These are phyloP conservation scores for Catostomus latipinnis DNA, from an alignment of 2,797 vertebrate species.

Conservation along the genomic window DNA sequence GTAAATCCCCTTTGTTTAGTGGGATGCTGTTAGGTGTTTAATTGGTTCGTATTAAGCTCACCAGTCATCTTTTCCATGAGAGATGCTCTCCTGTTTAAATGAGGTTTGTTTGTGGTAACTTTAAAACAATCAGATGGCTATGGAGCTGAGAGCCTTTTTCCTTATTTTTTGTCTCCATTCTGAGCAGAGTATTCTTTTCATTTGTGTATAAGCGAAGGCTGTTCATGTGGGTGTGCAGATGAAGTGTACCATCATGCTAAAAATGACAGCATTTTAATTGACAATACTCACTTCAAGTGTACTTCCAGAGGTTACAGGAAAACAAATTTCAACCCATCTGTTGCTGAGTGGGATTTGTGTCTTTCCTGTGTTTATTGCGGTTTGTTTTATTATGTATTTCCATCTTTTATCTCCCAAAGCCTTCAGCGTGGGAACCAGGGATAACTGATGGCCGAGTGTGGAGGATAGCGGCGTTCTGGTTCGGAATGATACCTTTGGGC, in stretches of 20 bases:
- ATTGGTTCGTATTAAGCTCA: conserved; percentile 46
- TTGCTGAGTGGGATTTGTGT: conserved; percentile 31
- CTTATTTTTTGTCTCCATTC: neutral
- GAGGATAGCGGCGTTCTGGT: conserved; percentile 29
- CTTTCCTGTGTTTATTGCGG: conserved; percentile 58
- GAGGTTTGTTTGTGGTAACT: conserved; percentile 7
- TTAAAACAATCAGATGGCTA: conserved; percentile 13
- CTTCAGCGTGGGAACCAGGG: conserved; percentile 44
- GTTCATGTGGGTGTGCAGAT: conserved; percentile 21
- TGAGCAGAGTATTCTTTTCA: too few relatives aligned
- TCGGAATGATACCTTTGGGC: conserved; percentile 57
- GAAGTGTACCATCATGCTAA: conserved; percentile 13
- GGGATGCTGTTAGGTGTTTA: conserved; percentile 51
- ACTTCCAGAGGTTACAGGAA: conserved; percentile 32
- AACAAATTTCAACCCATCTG: conserved; percentile 45
- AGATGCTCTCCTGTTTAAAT: conserved; percentile 26
- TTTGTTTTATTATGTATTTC: conserved; percentile 53
- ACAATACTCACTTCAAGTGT: conserved; percentile 20
- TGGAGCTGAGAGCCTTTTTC: neutral
- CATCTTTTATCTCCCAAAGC: conserved; percentile 49
- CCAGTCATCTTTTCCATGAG: conserved; percentile 51
- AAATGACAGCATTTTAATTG: conserved; percentile 6
- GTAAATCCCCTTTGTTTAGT: conserved; percentile 55
- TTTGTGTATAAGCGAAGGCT: neutral
- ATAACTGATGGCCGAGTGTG: conserved; percentile 47